Percentiles rank a stretch among this genome's conserved stretches.
These are phyloP conservation scores for Oligia latruncula DNA, from an alignment of 2,888 invertebrate species.

Conservation along the genomic window DNA sequence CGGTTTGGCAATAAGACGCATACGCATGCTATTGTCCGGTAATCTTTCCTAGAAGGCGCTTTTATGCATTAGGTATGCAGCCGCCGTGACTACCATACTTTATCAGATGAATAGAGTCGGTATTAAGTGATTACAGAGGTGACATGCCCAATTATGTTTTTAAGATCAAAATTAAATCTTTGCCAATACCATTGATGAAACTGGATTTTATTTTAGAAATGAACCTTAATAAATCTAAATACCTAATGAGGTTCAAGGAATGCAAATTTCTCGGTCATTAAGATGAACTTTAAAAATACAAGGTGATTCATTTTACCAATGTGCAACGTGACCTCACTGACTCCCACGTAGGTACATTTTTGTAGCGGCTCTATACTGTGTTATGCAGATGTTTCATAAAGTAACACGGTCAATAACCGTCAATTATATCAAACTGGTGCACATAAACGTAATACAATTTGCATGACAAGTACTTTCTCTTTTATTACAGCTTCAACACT, in stretches of 20 bases:
- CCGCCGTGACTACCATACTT: slow-evolving; percentile 81
- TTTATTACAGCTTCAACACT: slow-evolving; percentile 88
- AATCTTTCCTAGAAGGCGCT: slow-evolving; percentile 88
- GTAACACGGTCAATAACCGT: slow-evolving; percentile 64
- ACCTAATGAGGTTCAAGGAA: slow-evolving; percentile 39
- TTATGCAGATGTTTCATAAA: slow-evolving; percentile 65
- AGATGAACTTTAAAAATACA: slow-evolving; percentile 78
- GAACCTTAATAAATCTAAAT: neutral
- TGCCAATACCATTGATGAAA: slow-evolving; percentile 17
- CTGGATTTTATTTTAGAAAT: neutral
- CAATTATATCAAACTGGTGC: slow-evolving; percentile 64
- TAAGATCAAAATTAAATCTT: slow-evolving; percentile 26
- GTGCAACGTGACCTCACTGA: slow-evolving; percentile 75
- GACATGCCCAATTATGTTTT: slow-evolving; percentile 41
- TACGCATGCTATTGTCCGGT: slow-evolving; percentile 86
- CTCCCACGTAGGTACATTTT: slow-evolving; percentile 71
- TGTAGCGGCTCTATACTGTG: slow-evolving; percentile 58
- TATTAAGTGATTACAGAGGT: slow-evolving; percentile 59
- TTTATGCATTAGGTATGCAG: slow-evolving; percentile 82
- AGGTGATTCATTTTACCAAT: slow-evolving; percentile 79
- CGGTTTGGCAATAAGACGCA: slow-evolving; percentile 87
- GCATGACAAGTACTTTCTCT: slow-evolving; percentile 71
- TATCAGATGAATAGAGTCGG: slow-evolving; percentile 58
- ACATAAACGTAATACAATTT: slow-evolving; percentile 63
- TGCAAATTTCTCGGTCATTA: slow-evolving; percentile 80